Conservation (phyloP, 2,888 invertebrate genomes). For the Cryptosula pallasiana region DNA sequence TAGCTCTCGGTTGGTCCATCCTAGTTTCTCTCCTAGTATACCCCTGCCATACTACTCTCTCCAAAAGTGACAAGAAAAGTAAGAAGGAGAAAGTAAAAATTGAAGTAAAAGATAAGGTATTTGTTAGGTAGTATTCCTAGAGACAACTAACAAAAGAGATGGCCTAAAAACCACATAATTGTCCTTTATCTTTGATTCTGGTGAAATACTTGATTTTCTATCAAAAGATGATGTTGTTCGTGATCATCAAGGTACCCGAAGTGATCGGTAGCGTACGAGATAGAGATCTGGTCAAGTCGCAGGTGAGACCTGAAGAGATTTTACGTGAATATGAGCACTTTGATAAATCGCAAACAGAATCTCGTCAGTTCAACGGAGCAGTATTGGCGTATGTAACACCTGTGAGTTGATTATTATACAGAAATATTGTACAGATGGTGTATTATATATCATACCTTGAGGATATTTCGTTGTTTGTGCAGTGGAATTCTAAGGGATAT, state of each 20-base stretch:
- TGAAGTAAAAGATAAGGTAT: background rate
- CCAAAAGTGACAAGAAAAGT: conserved; percentile 38
- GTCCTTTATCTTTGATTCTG: no score
- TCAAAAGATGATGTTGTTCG: no score
- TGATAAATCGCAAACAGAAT: conserved; percentile 67
- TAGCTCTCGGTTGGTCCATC: no score
- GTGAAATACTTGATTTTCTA: no score
- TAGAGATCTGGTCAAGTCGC: conserved; percentile 66
- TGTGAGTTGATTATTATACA: conserved; percentile 57
- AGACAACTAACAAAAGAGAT: background rate
- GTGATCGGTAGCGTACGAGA: no score
- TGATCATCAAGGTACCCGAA: no score
- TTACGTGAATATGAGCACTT: conserved; percentile 71
- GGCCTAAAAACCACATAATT: no score
- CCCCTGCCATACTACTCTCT: conserved; percentile 30
- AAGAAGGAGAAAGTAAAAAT: conserved; percentile 33
- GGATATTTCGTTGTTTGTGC: no score
- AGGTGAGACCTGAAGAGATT: conserved; percentile 68
- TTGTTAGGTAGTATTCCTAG: background rate
- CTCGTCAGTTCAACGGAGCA: conserved; percentile 68
- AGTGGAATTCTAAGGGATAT: conserved; percentile 95
- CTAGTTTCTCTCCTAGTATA: background rate
- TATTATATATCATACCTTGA: no score
- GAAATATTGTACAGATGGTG: no score
- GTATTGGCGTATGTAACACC: conserved; percentile 87